Conservation (phyloP, 2,888 invertebrate species). For the Julus scandinavius region DNA sequence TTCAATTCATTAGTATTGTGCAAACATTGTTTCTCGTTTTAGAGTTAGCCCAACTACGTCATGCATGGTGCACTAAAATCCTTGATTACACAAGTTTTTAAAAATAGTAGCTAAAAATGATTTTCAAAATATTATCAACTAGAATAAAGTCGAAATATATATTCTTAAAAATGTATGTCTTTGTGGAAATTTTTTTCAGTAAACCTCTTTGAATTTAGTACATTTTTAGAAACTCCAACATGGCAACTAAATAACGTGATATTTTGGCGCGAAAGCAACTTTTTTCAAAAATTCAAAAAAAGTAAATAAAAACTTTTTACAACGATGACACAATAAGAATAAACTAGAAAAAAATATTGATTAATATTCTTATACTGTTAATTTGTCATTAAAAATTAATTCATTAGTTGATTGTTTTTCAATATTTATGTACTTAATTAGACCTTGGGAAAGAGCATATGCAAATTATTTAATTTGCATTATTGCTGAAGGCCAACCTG, state of each 20-base stretch:
- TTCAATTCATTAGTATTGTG: background rate
- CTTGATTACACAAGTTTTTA: too few species aligned
- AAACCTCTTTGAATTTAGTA: too few species aligned
- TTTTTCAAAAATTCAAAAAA: background rate
- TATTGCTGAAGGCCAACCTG: background rate
- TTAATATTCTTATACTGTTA: background rate
- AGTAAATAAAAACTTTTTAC: background rate
- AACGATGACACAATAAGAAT: too few species aligned
- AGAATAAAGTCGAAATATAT: too few species aligned
- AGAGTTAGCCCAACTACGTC: background rate
- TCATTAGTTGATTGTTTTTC: background rate
- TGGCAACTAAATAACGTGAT: too few species aligned
- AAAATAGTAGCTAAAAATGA: too few species aligned
- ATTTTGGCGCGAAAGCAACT: background rate
- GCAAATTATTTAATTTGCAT: background rate
- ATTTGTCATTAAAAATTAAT: background rate
- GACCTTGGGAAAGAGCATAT: background rate
- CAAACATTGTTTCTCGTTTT: background rate
- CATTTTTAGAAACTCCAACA: too few species aligned
- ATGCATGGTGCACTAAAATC: background rate
- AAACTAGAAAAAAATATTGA: background rate
- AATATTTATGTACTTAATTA: background rate
- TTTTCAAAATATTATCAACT: too few species aligned
- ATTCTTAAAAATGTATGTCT: too few species aligned
- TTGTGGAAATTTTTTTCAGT: too few species aligned